These are phyloP conservation scores for Poeciliopsis infans DNA, from an alignment of 2,797 vertebrate species.

Conservation along the genomic window DNA sequence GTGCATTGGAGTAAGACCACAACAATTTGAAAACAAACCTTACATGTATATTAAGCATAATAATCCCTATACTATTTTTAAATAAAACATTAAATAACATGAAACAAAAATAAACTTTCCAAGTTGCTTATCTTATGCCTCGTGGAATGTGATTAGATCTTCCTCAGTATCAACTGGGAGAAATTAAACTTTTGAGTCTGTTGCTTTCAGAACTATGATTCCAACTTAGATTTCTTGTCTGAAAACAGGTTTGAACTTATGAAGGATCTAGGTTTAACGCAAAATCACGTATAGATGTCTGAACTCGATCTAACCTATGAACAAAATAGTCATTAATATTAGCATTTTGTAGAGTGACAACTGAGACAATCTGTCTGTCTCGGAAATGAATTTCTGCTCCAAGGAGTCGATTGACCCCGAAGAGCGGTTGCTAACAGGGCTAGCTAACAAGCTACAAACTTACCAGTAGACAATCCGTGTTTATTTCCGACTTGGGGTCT, in stretches of 20 bases:
- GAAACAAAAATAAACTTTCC: not conserved
- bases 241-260: not conserved
- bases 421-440: conserved; percentile 44
- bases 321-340: not conserved
- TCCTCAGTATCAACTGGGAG: not conserved
- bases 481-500: conserved; percentile 97
- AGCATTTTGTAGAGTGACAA: conserved; percentile 44
- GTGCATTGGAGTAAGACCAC: not conserved
- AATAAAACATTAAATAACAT: not conserved
- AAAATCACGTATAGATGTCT: not conserved
- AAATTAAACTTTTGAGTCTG: not conserved
- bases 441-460: conserved; percentile 78
- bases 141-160: not conserved
- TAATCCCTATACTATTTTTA: not conserved
- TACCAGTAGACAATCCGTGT: conserved; percentile 98
- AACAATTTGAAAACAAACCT: not conserved
- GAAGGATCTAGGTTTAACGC: not conserved
- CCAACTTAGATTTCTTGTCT: not conserved
- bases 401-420: conserved; percentile 67
- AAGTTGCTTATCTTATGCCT: not conserved
- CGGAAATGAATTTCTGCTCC: conserved; percentile 58
- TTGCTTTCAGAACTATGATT: not conserved
- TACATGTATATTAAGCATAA: not conserved
- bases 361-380: conserved; percentile 46
- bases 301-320: not conserved